Conservation (phyloP, 2,888 invertebrate genomes). For the Adineta ricciae region DNA sequence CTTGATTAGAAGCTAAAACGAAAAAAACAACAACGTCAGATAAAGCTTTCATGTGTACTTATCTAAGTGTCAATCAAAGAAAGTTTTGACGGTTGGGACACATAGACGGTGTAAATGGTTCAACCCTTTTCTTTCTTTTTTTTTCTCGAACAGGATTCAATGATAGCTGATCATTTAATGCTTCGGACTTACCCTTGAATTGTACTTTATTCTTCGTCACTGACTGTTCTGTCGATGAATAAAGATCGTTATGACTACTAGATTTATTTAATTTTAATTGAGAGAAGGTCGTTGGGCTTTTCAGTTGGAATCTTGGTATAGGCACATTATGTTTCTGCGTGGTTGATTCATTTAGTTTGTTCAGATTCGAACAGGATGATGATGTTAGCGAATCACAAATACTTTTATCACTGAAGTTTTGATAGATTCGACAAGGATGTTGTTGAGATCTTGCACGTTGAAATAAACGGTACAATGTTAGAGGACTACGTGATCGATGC, state of each 20-base stretch:
- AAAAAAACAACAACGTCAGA: background rate
- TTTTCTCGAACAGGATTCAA: background rate
- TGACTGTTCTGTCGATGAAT: background rate
- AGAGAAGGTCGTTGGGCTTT: slow-evolving; percentile 3
- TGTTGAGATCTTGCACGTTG: slow-evolving; percentile 23
- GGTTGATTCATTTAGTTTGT: background rate
- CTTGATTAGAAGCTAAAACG: background rate
- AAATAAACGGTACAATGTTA: slow-evolving; percentile 18
- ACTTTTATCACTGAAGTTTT: slow-evolving; percentile 23
- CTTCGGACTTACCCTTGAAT: background rate
- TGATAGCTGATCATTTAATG: background rate
- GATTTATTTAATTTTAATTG: slow-evolving; percentile 17
- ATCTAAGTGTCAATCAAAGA: background rate
- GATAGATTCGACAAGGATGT: background rate
- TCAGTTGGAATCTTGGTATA: background rate
- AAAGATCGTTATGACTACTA: background rate
- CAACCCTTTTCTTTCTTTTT: background rate
- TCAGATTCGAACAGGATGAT: background rate
- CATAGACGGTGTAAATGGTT: background rate
- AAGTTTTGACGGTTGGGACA: background rate
- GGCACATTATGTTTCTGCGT: background rate
- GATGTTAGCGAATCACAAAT: slow-evolving; percentile 14
- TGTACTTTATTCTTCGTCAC: background rate
- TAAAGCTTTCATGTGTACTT: background rate
- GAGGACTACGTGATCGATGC: background rate